These are phyloP conservation scores for Pentalonia nigronervosa DNA, from an alignment of 1,140 invertebrate genomes.

Conservation along the genomic window DNA sequence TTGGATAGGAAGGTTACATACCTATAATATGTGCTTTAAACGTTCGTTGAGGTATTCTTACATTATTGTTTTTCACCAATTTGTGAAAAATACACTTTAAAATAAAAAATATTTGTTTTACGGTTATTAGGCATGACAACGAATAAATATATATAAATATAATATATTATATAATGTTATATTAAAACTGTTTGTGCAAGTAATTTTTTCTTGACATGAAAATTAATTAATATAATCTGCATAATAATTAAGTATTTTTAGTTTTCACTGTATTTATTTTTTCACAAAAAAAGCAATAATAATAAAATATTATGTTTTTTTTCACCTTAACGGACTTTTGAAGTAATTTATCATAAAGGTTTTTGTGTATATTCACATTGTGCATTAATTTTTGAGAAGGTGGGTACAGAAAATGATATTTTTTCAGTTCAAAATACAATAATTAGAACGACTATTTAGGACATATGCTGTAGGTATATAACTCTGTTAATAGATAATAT, in stretches of 20 bases:
- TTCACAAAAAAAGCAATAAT: neutral
- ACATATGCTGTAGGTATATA: neutral
- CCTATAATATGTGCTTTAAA: neutral
- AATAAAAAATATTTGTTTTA: neutral
- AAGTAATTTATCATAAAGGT: neutral
- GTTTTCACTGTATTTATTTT: neutral
- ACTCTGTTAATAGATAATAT: neutral
- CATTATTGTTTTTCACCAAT: neutral
- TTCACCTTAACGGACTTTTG: neutral
- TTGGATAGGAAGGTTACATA: neutral
- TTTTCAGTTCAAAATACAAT: neutral
- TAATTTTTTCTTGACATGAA: neutral
- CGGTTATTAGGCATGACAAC: neutral
- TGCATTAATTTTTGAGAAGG: neutral
- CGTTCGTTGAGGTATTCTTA: neutral
- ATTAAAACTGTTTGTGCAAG: neutral
- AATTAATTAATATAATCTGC: slow-evolving; percentile 1
- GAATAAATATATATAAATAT: neutral
- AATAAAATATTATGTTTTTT: neutral
- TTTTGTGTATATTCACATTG: neutral
- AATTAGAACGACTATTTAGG: neutral
- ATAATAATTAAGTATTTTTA: slow-evolving; percentile 10
- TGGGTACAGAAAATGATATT: neutral
- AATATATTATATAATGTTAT: neutral
- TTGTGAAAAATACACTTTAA: neutral